Evolutionary conservation across 2,113 vertebrate species (phyloP), one percentile per base, ranked within the genome.

Genomic region (Myotis yumanensis): DNA sequence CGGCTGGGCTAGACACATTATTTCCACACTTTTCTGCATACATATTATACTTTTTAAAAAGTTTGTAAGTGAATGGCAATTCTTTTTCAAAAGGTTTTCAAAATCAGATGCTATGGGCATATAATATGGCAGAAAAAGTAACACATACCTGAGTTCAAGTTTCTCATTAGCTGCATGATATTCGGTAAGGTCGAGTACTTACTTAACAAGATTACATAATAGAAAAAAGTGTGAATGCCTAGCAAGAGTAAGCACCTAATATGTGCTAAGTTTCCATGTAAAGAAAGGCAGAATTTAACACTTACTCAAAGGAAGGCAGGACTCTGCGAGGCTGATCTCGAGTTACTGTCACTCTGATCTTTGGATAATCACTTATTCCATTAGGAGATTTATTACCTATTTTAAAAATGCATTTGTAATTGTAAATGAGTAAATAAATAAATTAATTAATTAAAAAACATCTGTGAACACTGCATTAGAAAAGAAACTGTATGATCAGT

Each of bases 361-460:
- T 88, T 87, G 97, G 93, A 95, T 91, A 97, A 5, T 90, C 86
- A 79, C 0, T 92, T 88, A 95, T 90, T 93, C 92, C 97, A 97
- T 95, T 98, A 93, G 97, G 96, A 95, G 97, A 97, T 94, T 96
- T 40, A 93, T 97, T 97, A 48, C 93, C 98, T 98, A 76, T 0
- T 8, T 95, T 72, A 91, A 92, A 84, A 96, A 92, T 40, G 51
- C 11, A 95, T 93, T 96, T 97, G 57, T 66, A 96, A 93, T 30
- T 92, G 10, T 3, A 11, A 80, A 72, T 46, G 6, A 40, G 40
- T 40, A 43, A 43, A 43, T 40, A 43, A 77, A 90, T 79, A 0
- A 0, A 62, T 62, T 62, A 62, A 62, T 62, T 28, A 62, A 62
- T 62, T 62, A 62, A 0, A 71, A 85, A 52, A 89, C 68, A 51